Conservation (phyloP, 2,797 vertebrate species). For the Eptatretus atami region DNA sequence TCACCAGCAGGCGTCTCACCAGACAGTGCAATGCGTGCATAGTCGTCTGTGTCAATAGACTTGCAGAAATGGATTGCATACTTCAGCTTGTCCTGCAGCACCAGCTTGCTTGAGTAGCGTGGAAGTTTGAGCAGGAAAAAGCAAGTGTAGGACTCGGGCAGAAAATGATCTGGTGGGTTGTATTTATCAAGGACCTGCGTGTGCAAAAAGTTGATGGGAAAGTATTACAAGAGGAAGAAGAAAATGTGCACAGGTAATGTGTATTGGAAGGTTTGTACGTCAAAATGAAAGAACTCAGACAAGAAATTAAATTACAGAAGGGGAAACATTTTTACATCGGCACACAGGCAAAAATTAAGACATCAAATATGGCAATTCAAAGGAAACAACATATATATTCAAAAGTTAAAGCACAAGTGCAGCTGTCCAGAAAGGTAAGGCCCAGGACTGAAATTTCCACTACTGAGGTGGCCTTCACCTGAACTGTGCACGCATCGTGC, state of each 20-base stretch:
- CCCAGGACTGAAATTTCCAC: too few species aligned
- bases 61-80: constrained; percentile 98
- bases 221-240: background rate
- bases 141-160: constrained; percentile 90
- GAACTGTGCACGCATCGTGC: too few species aligned
- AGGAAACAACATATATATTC: too few species aligned
- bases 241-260: background rate
- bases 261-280: background rate
- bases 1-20: constrained; percentile 68
- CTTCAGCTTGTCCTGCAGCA: constrained; percentile 82
- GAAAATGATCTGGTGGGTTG: constrained; percentile 88
- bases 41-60: constrained; percentile 93
- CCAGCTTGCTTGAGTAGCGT: constrained; percentile 75
- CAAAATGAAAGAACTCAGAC: too few species aligned
- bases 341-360: too few species aligned
- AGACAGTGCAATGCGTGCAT: constrained; percentile 68
- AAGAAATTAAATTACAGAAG: too few species aligned
- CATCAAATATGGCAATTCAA: too few species aligned
- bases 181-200: constrained; percentile 80
- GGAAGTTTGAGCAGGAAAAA: constrained; percentile 95
- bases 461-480: too few species aligned
- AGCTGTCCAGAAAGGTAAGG: too few species aligned
- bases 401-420: too few species aligned
- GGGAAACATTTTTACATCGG: too few species aligned
- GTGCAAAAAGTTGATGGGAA: background rate